These are phyloP conservation scores for Sarcophaga bullata DNA, from an alignment of 1,140 invertebrate species.

Conservation along the genomic window DNA sequence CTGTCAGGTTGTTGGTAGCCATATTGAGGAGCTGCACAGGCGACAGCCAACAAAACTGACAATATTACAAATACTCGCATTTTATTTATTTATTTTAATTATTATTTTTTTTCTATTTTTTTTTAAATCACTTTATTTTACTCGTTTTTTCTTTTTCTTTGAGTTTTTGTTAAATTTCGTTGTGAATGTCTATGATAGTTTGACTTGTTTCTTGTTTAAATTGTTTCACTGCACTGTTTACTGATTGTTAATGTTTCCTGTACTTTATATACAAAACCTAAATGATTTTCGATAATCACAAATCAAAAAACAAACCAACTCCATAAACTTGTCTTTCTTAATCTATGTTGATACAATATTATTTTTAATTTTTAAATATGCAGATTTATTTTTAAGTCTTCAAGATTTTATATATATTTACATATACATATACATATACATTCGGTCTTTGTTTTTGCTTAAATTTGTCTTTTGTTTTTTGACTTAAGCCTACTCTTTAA, in stretches of 20 bases:
- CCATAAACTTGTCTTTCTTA: slow-evolving; percentile 14
- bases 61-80: slow-evolving; percentile 41
- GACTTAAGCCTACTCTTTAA: slow-evolving; percentile 29
- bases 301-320: neutral
- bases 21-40: slow-evolving; percentile 54
- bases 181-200: neutral
- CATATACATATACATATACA: too few relatives aligned
- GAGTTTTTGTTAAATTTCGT: neutral
- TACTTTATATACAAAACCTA: slow-evolving; percentile 34
- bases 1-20: slow-evolving; percentile 49
- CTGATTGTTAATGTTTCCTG: slow-evolving; percentile 7
- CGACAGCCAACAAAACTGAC: slow-evolving; percentile 46
- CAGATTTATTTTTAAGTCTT: slow-evolving; percentile 5
- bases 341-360: neutral
- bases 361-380: slow-evolving; percentile 4
- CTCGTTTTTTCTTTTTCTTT: neutral
- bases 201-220: neutral
- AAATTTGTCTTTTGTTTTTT: neutral
- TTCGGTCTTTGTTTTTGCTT: neutral
- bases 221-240: slow-evolving; percentile 29
- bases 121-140: neutral
- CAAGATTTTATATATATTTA: neutral
- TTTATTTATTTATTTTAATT: slow-evolving; percentile 25
- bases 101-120: neutral
- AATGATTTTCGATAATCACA: slow-evolving; percentile 16